Conservation (phyloP, 2,113 vertebrate species). For the Colius striatus region DNA sequence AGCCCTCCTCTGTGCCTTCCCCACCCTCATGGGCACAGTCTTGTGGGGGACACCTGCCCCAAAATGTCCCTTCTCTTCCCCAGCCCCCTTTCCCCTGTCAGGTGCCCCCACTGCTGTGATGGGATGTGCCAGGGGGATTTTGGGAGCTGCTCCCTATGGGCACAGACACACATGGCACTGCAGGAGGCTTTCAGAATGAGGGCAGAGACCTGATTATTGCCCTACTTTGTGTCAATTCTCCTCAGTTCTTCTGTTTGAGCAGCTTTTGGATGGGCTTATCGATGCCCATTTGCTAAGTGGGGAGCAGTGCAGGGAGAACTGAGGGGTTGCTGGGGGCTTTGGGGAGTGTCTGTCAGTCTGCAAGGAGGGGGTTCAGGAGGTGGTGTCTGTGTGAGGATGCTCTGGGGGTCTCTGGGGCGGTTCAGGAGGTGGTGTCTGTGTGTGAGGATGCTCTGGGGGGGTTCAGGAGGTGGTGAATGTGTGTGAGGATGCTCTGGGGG, state of each 20-base stretch:
- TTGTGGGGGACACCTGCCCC: background rate
- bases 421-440: too few species aligned
- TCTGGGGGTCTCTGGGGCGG: too few species aligned
- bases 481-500: too few species aligned
- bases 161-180: background rate
- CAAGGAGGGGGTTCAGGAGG: too few species aligned
- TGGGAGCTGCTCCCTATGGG: rapidly evolving
- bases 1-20: background rate
- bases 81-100: background rate
- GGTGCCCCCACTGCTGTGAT: rapidly evolving
- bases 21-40: background rate
- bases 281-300: constrained; percentile 31
- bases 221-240: constrained; percentile 16
- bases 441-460: too few species aligned
- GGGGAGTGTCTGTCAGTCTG: background rate
- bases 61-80: background rate
- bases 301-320: background rate
- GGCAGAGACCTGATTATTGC: constrained; percentile 16
- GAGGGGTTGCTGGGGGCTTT: background rate
- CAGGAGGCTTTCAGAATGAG: background rate
- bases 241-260: background rate
- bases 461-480: too few species aligned
- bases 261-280: background rate
- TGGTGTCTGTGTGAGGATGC: too few species aligned
- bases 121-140: background rate